A percentile compares a stretch with the other conserved stretches of the same genome.
These are phyloP conservation scores for Astyanax mexicanus DNA, from an alignment of 2,797 vertebrate genomes.

Conservation along the genomic window DNA sequence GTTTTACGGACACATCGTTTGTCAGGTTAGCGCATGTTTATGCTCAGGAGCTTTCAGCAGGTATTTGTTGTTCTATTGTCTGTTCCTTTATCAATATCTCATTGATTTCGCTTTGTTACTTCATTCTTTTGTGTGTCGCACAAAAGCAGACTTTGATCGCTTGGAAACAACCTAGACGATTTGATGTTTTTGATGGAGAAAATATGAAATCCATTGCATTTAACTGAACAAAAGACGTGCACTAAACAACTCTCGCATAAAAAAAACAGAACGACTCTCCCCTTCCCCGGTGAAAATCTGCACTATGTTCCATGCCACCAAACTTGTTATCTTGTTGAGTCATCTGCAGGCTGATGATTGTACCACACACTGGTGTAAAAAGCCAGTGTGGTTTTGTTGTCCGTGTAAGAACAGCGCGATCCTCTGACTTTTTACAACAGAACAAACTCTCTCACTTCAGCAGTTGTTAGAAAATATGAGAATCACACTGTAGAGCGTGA, in stretches of 20 bases:
- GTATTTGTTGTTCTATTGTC: background rate
- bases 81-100: background rate
- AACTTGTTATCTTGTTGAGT: constrained; percentile 40
- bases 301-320: constrained; percentile 19
- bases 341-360: constrained; percentile 33
- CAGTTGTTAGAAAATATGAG: constrained; percentile 20
- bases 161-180: background rate
- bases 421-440: constrained; percentile 9
- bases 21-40: background rate
- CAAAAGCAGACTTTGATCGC: background rate
- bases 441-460: constrained; percentile 26
- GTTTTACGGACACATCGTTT: background rate
- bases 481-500: background rate
- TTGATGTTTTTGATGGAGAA: background rate
- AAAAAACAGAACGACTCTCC: background rate
- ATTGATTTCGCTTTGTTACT: constrained; percentile 4
- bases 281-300: constrained; percentile 11
- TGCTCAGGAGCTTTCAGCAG: background rate
- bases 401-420: constrained; percentile 28
- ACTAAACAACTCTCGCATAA: background rate
- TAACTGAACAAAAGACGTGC: background rate
- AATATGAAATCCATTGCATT: background rate
- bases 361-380: constrained; percentile 38
- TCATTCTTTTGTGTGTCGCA: background rate
- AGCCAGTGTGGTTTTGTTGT: constrained; percentile 35